Conservation (phyloP, 2,888 invertebrate genomes). For the Meta bourneti region DNA sequence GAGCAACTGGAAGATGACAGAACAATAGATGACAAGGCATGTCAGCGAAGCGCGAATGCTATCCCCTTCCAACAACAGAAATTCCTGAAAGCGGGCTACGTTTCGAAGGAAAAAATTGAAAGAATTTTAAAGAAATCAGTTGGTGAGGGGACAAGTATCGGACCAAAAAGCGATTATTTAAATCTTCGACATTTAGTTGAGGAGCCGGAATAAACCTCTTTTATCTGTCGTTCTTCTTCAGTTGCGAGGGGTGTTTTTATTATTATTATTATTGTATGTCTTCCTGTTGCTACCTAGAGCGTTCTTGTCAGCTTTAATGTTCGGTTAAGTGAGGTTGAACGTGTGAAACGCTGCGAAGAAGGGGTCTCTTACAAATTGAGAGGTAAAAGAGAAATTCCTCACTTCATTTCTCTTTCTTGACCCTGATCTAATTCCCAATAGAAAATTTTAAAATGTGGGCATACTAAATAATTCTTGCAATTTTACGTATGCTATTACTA, state of each 20-base stretch:
- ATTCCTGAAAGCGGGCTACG: conserved; percentile 20
- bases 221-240: conserved; percentile 34
- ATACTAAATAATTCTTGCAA: no score
- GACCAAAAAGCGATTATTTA: conserved; percentile 68
- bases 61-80: conserved; percentile 15
- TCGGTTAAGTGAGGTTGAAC: conserved; percentile 54
- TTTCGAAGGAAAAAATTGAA: neutral
- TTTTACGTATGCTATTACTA: no score
- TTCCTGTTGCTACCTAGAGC: conserved; percentile 31
- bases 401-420: no score
- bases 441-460: no score
- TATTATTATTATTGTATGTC: neutral
- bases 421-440: no score
- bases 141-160: conserved; percentile 43
- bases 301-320: conserved; percentile 57
- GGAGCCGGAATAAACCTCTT: conserved; percentile 46
- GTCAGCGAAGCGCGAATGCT: conserved; percentile 37
- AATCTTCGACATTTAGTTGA: conserved; percentile 64
- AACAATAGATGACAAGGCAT: conserved; percentile 50
- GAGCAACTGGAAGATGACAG: conserved; percentile 37
- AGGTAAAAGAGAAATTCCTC: neutral
- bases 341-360: conserved; percentile 22
- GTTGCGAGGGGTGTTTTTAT: neutral
- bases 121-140: conserved; percentile 34
- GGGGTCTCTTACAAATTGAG: conserved; percentile 34